Percentiles rank a stretch among this genome's conserved stretches.
Evolutionary conservation across 2,113 vertebrate species (phyloP).

Genomic region (Ptychochromis oligacanthus): DNA sequence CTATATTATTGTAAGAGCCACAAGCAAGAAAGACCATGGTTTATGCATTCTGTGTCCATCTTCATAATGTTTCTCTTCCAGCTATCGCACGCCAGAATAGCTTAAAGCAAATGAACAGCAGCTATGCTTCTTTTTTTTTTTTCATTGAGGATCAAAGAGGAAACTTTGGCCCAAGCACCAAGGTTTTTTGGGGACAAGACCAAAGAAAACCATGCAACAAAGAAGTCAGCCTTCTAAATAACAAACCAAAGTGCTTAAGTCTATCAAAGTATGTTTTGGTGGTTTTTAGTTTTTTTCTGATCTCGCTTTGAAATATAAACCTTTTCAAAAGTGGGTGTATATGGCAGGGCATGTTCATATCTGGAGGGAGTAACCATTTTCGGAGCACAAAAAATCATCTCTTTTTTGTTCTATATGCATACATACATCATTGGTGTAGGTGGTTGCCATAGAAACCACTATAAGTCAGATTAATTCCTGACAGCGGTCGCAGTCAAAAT

Average conservation of each 20-base stretch:
- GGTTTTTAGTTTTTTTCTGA: conserved; percentile 15
- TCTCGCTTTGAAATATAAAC: conserved; percentile 56
- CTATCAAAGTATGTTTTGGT: conserved; percentile 44
- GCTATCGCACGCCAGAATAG: not conserved
- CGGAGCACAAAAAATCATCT: not conserved
- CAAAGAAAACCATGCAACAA: conserved; percentile 33
- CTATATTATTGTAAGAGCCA: conserved; percentile 53
- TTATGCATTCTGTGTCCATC: conserved; percentile 37
- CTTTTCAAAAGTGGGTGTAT: conserved; percentile 30
- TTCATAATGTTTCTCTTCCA: conserved; percentile 21
- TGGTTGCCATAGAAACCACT: conserved; percentile 74
- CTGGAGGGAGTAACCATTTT: conserved; percentile 33
- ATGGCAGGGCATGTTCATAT: conserved; percentile 10
- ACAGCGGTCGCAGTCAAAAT: conserved; percentile 76
- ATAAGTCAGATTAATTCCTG: conserved; percentile 73
- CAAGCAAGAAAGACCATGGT: conserved; percentile 17
- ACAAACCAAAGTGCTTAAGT: conserved; percentile 35
- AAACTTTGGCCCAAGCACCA: conserved; percentile 27
- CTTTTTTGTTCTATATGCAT: conserved; percentile 51
- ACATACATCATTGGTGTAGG: conserved; percentile 71
- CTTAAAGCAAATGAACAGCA: conserved; percentile 28
- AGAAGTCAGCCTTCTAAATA: conserved; percentile 23
- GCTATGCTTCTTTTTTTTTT: not conserved
- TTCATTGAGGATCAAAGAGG: conserved; percentile 20
- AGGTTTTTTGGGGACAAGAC: conserved; percentile 43